phyloP scores from a whole-genome alignment of 2,888 invertebrate genomes.

The Pseudolycoriella hygida region DNA sequence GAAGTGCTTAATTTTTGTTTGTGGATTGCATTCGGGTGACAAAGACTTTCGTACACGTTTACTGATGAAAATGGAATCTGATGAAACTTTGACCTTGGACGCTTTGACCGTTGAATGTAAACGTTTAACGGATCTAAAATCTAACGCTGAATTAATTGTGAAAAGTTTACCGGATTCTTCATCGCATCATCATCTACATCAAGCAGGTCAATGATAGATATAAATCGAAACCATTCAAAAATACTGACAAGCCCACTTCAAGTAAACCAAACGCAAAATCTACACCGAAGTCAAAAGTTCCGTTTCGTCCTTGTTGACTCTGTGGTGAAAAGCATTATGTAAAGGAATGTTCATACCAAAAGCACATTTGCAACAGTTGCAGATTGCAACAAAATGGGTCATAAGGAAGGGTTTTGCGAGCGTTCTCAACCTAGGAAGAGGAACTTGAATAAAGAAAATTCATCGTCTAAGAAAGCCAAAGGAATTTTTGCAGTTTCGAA shows the following conservation, averaged over 20 bases:
- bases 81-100: neutral
- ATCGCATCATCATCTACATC: too few species aligned
- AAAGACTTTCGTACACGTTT: constrained; percentile 10
- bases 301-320: neutral
- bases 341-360: neutral
- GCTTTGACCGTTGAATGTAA: neutral
- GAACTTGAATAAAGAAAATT: too few species aligned
- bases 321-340: neutral
- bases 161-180: too few species aligned
- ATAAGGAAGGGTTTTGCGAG: neutral
- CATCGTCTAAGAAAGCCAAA: too few species aligned
- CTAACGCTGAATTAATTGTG: neutral
- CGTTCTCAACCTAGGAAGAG: too few species aligned
- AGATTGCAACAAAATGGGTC: neutral
- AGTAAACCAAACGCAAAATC: neutral
- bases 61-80: constrained; percentile 9
- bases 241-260: too few species aligned
- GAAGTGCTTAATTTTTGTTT: too few species aligned
- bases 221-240: neutral
- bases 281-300: neutral
- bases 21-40: constrained; percentile 10
- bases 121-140: neutral
- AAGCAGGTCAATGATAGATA: neutral
- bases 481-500: too few species aligned
- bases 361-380: neutral